Percentiles rank a stretch among this genome's conserved stretches.
Conservation (phyloP, 2,113 vertebrate species). For the Chaetodon trifascialis region DNA sequence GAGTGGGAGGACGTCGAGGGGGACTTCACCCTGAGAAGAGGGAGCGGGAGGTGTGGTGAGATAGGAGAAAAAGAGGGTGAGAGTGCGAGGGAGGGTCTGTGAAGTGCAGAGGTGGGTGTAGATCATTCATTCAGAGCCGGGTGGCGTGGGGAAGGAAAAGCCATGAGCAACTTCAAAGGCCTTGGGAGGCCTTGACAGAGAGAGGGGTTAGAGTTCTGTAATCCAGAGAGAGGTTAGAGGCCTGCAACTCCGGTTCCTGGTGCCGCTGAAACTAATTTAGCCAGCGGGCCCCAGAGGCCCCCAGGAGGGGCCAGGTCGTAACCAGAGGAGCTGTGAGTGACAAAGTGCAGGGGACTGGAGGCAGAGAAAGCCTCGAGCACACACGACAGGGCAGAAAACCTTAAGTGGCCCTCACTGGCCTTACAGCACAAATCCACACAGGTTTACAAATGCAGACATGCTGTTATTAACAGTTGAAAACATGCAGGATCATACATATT, state of each 20-base stretch:
- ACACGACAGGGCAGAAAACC: constrained; percentile 29
- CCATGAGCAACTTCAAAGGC: constrained; percentile 79
- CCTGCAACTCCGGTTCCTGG: constrained; percentile 62
- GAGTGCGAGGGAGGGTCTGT: constrained; percentile 24
- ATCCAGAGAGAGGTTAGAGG: constrained; percentile 74
- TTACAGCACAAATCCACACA: not conserved
- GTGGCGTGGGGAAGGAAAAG: constrained; percentile 76
- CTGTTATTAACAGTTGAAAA: constrained; percentile 6
- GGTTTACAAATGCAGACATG: constrained; percentile 3
- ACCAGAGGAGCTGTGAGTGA: constrained; percentile 81
- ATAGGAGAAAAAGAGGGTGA: constrained; percentile 54
- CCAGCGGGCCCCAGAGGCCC: constrained; percentile 61
- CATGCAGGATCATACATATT: constrained; percentile 6
- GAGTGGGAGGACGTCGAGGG: constrained; percentile 44
- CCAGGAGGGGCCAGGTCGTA: constrained; percentile 63
- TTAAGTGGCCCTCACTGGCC: constrained; percentile 21
- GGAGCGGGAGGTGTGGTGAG: constrained; percentile 35
- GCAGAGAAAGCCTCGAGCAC: constrained; percentile 32
- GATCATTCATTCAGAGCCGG: constrained; percentile 60
- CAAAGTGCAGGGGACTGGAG: constrained; percentile 70
- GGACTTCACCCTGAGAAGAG: constrained; percentile 18
- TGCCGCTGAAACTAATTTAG: constrained; percentile 80
- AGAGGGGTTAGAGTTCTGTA: constrained; percentile 72
- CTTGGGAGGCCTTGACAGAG: constrained; percentile 67
- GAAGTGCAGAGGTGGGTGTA: constrained; percentile 57